Evolutionary conservation across 2,797 vertebrate genomes (phyloP).

Genomic region (Selene dorsalis): DNA sequence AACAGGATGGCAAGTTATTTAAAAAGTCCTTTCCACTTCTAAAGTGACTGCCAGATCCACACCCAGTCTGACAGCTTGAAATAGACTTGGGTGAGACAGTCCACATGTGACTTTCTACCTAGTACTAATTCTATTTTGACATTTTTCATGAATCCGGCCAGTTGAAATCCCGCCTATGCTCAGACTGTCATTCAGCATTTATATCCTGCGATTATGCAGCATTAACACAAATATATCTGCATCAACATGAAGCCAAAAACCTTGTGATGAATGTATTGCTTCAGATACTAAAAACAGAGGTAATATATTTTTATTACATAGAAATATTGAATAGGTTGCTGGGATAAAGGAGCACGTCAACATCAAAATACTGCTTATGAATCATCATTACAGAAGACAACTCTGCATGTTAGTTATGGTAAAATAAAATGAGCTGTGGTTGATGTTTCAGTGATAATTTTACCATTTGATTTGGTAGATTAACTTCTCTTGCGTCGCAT

Average conservation of each 20-base stretch:
- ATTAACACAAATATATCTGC: background rate
- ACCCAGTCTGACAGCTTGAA: constrained; percentile 51
- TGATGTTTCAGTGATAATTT: background rate
- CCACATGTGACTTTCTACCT: constrained; percentile 17
- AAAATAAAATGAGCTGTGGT: background rate
- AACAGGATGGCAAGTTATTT: constrained; percentile 17
- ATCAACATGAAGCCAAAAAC: background rate
- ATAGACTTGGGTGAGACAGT: constrained; percentile 40
- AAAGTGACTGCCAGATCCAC: constrained; percentile 29
- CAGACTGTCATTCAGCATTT: constrained; percentile 16
- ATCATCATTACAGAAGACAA: background rate
- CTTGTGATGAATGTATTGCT: background rate
- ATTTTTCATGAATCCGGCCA: constrained; percentile 1
- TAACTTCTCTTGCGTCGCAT: background rate
- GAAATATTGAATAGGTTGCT: background rate
- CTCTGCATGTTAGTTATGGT: background rate
- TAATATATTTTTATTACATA: background rate
- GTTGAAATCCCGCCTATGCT: constrained; percentile 8
- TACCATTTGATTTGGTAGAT: background rate
- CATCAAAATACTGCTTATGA: background rate
- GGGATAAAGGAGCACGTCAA: background rate
- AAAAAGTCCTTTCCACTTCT: constrained; percentile 47
- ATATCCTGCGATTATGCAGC: constrained; percentile 15
- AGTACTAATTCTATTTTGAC: background rate
- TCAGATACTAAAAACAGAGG: background rate